Percentiles rank a stretch among this genome's conserved stretches.
phyloP scores from a whole-genome alignment of 2,888 invertebrate species.

The Lysandra bellargus region DNA sequence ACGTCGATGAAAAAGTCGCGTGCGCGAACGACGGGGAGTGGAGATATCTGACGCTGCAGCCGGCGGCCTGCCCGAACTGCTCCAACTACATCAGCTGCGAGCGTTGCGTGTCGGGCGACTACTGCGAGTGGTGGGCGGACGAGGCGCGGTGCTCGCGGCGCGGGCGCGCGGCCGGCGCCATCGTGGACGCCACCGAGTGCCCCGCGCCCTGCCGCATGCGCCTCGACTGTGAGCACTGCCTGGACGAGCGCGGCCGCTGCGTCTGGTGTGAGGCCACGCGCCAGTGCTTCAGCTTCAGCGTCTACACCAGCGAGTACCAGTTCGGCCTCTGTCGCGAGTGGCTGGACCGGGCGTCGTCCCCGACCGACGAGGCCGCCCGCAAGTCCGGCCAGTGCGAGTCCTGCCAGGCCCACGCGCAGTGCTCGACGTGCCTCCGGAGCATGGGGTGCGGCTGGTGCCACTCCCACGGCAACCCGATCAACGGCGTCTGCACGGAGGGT shows the following conservation, averaged over 20 bases:
- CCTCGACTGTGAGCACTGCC: conserved; percentile 88
- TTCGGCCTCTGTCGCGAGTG: conserved; percentile 96
- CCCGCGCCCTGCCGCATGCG: conserved; percentile 91
- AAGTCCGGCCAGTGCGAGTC: conserved; percentile 88
- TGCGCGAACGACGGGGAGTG: conserved; percentile 82
- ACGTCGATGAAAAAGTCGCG: conserved; percentile 83
- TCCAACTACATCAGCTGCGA: conserved; percentile 94
- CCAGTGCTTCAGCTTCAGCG: conserved; percentile 97
- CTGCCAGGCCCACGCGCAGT: conserved; percentile 87
- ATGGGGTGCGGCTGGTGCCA: conserved; percentile 98
- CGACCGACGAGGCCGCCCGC: conserved; percentile 57
- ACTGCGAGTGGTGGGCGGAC: conserved; percentile 96
- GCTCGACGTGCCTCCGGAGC: conserved; percentile 88
- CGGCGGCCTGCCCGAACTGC: conserved; percentile 92
- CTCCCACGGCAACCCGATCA: conserved; percentile 91
- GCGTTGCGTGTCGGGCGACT: conserved; percentile 87
- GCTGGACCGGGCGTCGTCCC: conserved; percentile 88
- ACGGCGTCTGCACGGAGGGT: conserved; percentile 91
- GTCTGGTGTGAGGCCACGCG: conserved; percentile 97
- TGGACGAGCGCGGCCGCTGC: conserved; percentile 92
- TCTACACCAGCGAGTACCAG: conserved; percentile 96
- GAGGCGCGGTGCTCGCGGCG: conserved; percentile 92
- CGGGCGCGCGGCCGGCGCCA: conserved; percentile 86
- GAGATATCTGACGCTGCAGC: conserved; percentile 90
- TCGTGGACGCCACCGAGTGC: conserved; percentile 83